phyloP scores from a whole-genome alignment of 2,888 invertebrate genomes.

The Lasioglossum calceatum region DNA sequence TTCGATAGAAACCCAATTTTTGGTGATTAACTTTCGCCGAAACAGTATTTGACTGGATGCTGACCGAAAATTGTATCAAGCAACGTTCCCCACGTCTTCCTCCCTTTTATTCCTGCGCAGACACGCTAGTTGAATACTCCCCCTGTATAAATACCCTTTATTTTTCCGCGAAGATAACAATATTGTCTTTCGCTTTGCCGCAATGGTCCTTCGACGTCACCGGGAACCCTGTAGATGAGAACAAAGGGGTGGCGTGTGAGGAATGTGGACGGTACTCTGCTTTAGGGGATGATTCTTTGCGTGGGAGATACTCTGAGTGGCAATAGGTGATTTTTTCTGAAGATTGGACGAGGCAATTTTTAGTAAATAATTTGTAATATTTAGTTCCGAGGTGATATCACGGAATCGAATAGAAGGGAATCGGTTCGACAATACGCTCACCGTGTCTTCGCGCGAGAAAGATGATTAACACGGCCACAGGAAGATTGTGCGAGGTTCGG shows the following conservation, averaged over 20 bases:
- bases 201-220: not conserved
- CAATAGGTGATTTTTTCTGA: not conserved
- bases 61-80: not conserved
- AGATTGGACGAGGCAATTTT: not conserved
- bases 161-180: not conserved
- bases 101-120: not conserved
- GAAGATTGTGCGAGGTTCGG: not conserved
- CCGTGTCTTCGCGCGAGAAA: not conserved
- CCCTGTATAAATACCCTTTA: conserved; percentile 2
- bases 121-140: not conserved
- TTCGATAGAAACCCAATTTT: not conserved
- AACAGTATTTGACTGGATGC: not conserved
- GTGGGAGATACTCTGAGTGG: not conserved
- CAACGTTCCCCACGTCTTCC: not conserved
- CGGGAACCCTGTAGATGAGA: not conserved
- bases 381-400: not conserved
- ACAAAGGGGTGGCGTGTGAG: not conserved
- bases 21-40: not conserved
- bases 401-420: too few species aligned
- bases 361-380: not conserved
- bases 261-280: not conserved
- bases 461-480: not conserved
- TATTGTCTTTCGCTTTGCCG: conserved; percentile 17
- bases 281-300: conserved; percentile 4
- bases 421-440: not conserved